Evolutionary conservation across 2,797 vertebrate genomes (phyloP), one percentile per base, ranked within the genome.

Genomic region (Sandelia bainsii): DNA sequence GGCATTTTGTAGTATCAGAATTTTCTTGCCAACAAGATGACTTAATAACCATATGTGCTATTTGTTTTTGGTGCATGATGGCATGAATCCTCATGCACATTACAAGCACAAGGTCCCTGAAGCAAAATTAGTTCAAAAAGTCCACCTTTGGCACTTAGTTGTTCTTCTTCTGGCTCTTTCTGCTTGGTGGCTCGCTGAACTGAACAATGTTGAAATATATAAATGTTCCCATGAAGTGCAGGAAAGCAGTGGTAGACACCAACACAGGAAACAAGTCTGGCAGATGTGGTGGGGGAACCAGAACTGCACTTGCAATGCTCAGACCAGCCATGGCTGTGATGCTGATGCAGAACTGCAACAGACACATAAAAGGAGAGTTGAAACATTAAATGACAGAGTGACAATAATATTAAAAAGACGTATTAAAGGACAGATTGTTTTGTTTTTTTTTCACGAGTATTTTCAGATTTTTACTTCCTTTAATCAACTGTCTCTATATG

Each of bases 181-280:
- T 94, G 39, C 72, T 91, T 52, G 74, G 89, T 2, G 91, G 87
- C 58, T 94, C 92, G 67, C 93, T 96, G 73, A 98, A 92, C 65
- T 97, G 93, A 57, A 98, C 64, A 0, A 96, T 5, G 51, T 96
- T 97, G 69, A 99, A 98, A 81, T 99, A 97, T 0, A 95, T 0
- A 70, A 95, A 86, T 62, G 94, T 94, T 4, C 95, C 91, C 22
- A 98, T 44, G 68, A 99, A 98, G 54, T 98, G 96, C 22, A 94
- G 50, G 74, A 95, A 99, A 76, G 97, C 95, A 4, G 95, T 51
- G 1, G 85, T 4, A 0, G 97, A 97, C 65, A 99, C 93, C 3
- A 96, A 60, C n/a, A 98, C 89, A 0, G 98, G 93, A 90, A 97
- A 98, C 68, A 99, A 62, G 87, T 99, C 96, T 0, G 98, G 98